Evolutionary conservation across 2,113 vertebrate genomes (phyloP).

Genomic region (Pseudopipra pipra): DNA sequence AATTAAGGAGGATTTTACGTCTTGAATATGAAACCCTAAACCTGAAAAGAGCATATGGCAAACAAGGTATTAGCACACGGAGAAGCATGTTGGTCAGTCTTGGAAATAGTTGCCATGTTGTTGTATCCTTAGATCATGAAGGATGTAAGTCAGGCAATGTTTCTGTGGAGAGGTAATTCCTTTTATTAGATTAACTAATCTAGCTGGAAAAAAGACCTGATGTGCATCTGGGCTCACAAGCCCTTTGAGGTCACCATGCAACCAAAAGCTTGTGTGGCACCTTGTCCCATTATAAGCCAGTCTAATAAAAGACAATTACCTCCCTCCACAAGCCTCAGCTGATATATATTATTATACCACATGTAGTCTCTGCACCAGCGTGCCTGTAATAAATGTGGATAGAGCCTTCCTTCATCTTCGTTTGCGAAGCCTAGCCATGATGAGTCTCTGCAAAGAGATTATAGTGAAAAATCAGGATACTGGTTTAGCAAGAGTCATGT

Average conservation of each 20-base stretch:
- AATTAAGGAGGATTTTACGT: not conserved
- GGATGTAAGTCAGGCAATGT: not conserved
- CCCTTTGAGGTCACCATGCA: not conserved
- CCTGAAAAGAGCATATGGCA: not conserved
- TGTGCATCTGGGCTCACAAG: not conserved
- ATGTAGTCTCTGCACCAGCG: not conserved
- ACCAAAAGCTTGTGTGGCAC: not conserved
- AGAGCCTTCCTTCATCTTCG: no score
- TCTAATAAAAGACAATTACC: constrained; percentile 18
- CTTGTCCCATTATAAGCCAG: not conserved
- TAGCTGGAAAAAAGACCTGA: not conserved
- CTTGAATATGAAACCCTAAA: not conserved
- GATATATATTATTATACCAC: not conserved
- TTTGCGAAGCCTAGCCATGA: no score
- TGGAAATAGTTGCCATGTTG: fast-evolving
- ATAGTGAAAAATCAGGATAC: not conserved
- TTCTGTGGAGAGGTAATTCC: constrained; percentile 6
- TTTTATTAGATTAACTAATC: constrained; percentile 26
- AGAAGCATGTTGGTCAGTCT: not conserved
- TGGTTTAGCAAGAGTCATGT: not conserved
- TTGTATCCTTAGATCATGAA: not conserved
- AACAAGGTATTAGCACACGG: not conserved
- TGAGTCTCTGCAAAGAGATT: not conserved
- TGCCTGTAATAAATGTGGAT: no score
- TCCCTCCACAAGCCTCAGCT: not conserved